These are phyloP conservation scores for Hyles euphorbiae DNA, from an alignment of 1,140 invertebrate species.

Conservation along the genomic window DNA sequence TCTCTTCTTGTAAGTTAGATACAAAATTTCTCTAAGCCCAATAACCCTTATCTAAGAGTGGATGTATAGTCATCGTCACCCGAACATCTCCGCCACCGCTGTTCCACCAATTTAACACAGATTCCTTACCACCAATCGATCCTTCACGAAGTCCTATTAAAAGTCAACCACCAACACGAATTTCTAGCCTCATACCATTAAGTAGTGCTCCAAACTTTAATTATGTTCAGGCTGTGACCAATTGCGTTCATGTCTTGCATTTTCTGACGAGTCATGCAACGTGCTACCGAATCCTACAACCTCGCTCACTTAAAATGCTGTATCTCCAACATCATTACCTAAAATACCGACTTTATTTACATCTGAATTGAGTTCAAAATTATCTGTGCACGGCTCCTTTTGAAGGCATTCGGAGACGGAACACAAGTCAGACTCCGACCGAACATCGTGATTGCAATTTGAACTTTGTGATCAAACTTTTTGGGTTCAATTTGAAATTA, in stretches of 20 bases:
- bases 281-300: slow-evolving; percentile 69
- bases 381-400: slow-evolving; percentile 30
- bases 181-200: slow-evolving; percentile 71
- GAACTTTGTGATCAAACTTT: slow-evolving; percentile 46
- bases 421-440: slow-evolving; percentile 6
- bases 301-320: slow-evolving; percentile 25
- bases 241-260: slow-evolving; percentile 70
- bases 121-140: slow-evolving; percentile 57
- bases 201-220: slow-evolving; percentile 73
- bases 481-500: slow-evolving; percentile 44
- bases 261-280: slow-evolving; percentile 70
- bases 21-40: not conserved
- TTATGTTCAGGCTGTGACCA: slow-evolving; percentile 73
- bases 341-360: slow-evolving; percentile 40
- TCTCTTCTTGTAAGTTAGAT: no score
- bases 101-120: slow-evolving; percentile 54
- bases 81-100: not conserved
- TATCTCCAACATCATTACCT: slow-evolving; percentile 8
- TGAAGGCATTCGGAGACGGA: slow-evolving; percentile 35
- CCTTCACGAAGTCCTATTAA: slow-evolving; percentile 72
- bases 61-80: no score
- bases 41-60: not conserved
- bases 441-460: slow-evolving; percentile 47
- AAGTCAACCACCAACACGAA: slow-evolving; percentile 72
- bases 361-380: slow-evolving; percentile 42